Evolutionary conservation across 2,113 vertebrate species (phyloP).

Genomic region (Trogon melanurus): DNA sequence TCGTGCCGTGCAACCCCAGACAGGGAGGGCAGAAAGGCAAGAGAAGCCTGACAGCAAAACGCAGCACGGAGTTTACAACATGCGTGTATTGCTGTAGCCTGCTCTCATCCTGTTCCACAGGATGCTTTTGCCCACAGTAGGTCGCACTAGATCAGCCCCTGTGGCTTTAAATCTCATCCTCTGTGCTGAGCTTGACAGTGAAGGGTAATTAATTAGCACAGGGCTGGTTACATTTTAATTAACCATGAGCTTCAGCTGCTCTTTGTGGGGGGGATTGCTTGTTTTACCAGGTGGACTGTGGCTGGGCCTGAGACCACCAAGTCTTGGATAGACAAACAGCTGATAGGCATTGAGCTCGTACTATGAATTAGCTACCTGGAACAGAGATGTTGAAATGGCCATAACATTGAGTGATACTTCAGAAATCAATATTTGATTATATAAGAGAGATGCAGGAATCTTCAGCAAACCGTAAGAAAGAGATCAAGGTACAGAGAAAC

Average conservation of each 20-base stretch:
- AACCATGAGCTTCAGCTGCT: background rate
- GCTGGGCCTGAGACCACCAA: background rate
- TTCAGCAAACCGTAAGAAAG: background rate
- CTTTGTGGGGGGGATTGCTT: background rate
- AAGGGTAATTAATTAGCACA: background rate
- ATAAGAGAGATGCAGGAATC: background rate
- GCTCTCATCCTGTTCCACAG: background rate
- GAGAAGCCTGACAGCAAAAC: background rate
- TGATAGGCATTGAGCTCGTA: background rate
- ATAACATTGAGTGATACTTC: background rate
- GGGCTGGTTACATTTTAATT: background rate
- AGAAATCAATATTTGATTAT: background rate
- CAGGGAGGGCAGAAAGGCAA: background rate
- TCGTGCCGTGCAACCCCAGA: background rate
- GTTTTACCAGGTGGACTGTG: background rate
- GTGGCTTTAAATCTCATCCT: background rate
- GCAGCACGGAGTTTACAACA: accelerated
- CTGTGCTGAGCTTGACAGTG: background rate
- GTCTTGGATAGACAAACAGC: background rate
- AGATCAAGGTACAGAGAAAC: background rate
- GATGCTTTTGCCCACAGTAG: background rate
- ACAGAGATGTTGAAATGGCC: background rate
- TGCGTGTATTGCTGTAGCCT: accelerated
- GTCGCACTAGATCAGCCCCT: background rate
- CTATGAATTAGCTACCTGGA: background rate